These are phyloP conservation scores for Drosophila flavopinicola DNA, from an alignment of 2,888 invertebrate genomes.

Conservation along the genomic window DNA sequence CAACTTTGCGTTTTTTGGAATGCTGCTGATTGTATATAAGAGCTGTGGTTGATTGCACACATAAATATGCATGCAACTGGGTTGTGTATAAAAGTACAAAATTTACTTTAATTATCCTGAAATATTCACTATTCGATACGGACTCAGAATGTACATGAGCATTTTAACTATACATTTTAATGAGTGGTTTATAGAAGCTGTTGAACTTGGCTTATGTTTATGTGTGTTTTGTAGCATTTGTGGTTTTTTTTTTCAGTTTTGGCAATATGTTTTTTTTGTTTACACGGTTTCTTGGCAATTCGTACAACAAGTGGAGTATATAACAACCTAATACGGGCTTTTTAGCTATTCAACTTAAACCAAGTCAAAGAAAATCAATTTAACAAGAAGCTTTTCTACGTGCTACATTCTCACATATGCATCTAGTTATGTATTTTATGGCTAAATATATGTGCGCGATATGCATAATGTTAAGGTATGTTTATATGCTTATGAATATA, in stretches of 20 bases:
- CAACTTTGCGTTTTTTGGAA: slow-evolving; percentile 69
- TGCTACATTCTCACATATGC: slow-evolving; percentile 54
- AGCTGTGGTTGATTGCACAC: slow-evolving; percentile 16
- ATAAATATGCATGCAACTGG: slow-evolving; percentile 17
- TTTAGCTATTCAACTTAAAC: slow-evolving; percentile 40
- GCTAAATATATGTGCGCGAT: slow-evolving; percentile 58
- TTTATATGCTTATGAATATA: slow-evolving; percentile 50
- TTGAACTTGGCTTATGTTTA: slow-evolving; percentile 22
- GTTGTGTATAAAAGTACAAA: slow-evolving; percentile 73
- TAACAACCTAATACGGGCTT: slow-evolving; percentile 46
- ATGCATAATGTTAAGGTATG: slow-evolving; percentile 59
- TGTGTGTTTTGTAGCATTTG: slow-evolving; percentile 17
- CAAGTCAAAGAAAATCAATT: slow-evolving; percentile 62
- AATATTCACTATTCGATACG: slow-evolving; percentile 24
- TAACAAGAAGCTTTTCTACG: slow-evolving; percentile 70
- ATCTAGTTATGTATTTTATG: slow-evolving; percentile 24
- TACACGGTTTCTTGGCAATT: slow-evolving; percentile 56
- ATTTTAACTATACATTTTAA: slow-evolving; percentile 24
- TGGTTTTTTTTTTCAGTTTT: slow-evolving; percentile 37
- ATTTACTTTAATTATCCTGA: slow-evolving; percentile 40
- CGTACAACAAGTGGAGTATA: slow-evolving; percentile 49
- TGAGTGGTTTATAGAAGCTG: background rate
- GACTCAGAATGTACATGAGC: slow-evolving; percentile 21
- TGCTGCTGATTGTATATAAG: slow-evolving; percentile 56
- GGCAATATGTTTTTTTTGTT: slow-evolving; percentile 60